phyloP scores from a whole-genome alignment of 2,888 invertebrate species.

The Drosophila histrio region DNA sequence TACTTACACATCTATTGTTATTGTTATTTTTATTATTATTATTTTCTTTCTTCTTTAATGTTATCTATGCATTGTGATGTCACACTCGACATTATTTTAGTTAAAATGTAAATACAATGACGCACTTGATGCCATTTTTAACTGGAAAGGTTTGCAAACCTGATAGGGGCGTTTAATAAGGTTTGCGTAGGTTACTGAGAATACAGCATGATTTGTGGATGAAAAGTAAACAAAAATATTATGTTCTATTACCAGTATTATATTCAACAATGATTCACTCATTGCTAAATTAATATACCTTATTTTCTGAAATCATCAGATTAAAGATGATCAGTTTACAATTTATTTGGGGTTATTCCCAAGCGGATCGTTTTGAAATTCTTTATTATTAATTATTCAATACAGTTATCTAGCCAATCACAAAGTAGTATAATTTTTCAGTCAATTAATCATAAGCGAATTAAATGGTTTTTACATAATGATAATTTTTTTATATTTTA shows the following conservation, averaged over 20 bases:
- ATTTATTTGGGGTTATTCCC: not conserved
- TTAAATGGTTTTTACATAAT: not conserved
- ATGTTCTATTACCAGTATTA: not conserved
- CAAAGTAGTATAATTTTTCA: not conserved
- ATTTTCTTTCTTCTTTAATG: too few relatives aligned
- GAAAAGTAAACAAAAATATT: not conserved
- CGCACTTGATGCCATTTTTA: conserved; percentile 10
- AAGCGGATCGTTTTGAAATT: not conserved
- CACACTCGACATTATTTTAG: conserved; percentile 15
- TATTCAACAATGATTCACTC: not conserved
- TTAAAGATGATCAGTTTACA: not conserved
- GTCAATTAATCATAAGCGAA: not conserved
- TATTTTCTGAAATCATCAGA: not conserved
- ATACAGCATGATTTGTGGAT: not conserved
- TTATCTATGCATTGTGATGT: conserved; percentile 22
- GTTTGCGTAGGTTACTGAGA: not conserved
- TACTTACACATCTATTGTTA: not conserved
- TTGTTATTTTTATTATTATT: not conserved
- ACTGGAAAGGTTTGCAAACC: not conserved
- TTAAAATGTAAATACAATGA: not conserved
- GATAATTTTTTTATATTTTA: not conserved
- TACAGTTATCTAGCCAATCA: conserved; percentile 9
- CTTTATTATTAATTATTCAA: conserved; percentile 3
- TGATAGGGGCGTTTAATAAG: not conserved
- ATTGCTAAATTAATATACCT: not conserved